phyloP scores from a whole-genome alignment of 1,140 invertebrate genomes.

The Polyergus mexicanus region DNA sequence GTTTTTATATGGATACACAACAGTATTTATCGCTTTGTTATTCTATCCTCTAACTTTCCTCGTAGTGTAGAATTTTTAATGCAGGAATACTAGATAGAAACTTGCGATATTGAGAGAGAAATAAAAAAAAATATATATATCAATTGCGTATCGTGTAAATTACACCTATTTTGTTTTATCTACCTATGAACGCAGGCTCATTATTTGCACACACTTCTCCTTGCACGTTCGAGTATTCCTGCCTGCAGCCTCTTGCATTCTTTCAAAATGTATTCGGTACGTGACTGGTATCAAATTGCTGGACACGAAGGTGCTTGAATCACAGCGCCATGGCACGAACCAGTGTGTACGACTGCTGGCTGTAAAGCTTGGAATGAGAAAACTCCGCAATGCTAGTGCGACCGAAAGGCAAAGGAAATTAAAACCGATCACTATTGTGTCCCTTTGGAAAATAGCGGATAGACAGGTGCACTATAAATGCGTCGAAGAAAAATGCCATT shows the following conservation, averaged over 20 bases:
- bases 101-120: neutral
- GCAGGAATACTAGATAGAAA: neutral
- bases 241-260: slow-evolving; percentile 62
- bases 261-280: slow-evolving; percentile 79
- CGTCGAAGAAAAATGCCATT: neutral
- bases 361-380: slow-evolving; percentile 67
- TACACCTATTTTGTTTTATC: slow-evolving; percentile 41
- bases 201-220: slow-evolving; percentile 44
- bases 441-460: slow-evolving; percentile 33
- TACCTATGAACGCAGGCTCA: slow-evolving; percentile 44
- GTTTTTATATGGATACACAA: neutral
- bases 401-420: slow-evolving; percentile 65
- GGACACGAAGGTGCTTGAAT: slow-evolving; percentile 79
- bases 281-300: slow-evolving; percentile 79
- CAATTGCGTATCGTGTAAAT: slow-evolving; percentile 19
- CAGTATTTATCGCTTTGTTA: neutral
- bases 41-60: neutral
- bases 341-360: slow-evolving; percentile 68
- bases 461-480: slow-evolving; percentile 1
- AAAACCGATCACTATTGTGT: slow-evolving; percentile 70
- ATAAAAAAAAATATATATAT: too few relatives aligned
- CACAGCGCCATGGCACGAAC: slow-evolving; percentile 74
- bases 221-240: slow-evolving; percentile 61
- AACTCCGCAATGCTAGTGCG: slow-evolving; percentile 22
- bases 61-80: slow-evolving; percentile 11